Conservation (phyloP, 2,797 vertebrate genomes). For the Chaunax sp. region DNA sequence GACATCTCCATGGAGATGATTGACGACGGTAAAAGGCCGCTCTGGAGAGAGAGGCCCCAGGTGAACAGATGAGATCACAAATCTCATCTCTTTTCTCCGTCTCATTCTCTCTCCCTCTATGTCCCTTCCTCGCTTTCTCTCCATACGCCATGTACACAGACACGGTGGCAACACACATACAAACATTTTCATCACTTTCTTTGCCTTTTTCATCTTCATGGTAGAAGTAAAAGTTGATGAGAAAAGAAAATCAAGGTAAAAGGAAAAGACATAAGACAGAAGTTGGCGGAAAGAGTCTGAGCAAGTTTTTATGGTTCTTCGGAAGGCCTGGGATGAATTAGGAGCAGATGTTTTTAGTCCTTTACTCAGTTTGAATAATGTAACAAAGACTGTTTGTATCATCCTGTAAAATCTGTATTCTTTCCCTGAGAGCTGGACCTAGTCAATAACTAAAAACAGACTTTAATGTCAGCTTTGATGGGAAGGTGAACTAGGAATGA, state of each 20-base stretch:
- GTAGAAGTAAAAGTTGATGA: constrained; percentile 26
- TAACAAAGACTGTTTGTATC: constrained; percentile 42
- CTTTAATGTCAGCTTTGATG: constrained; percentile 52
- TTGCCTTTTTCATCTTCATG: constrained; percentile 36
- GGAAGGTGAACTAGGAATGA: constrained; percentile 52
- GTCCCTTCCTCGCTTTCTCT: constrained; percentile 16
- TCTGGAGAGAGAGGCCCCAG: constrained; percentile 54
- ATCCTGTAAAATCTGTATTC: constrained; percentile 20
- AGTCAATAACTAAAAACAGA: constrained; percentile 60
- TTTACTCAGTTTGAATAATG: constrained; percentile 27
- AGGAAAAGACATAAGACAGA: background rate
- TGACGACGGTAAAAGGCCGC: constrained; percentile 65
- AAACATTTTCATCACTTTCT: constrained; percentile 40
- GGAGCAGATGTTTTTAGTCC: constrained; percentile 32
- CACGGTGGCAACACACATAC: constrained; percentile 16
- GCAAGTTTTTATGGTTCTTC: constrained; percentile 16
- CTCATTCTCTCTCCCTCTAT: constrained; percentile 30
- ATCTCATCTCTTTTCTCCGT: constrained; percentile 69
- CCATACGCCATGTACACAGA: constrained; percentile 31
- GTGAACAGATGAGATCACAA: constrained; percentile 77
- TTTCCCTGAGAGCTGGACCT: constrained; percentile 16
- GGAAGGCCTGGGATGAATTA: constrained; percentile 17
- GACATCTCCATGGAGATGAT: constrained; percentile 73
- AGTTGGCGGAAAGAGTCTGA: background rate
- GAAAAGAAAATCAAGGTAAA: constrained; percentile 16